Conservation (phyloP, 2,888 invertebrate genomes). For the Phalera bucephala region DNA sequence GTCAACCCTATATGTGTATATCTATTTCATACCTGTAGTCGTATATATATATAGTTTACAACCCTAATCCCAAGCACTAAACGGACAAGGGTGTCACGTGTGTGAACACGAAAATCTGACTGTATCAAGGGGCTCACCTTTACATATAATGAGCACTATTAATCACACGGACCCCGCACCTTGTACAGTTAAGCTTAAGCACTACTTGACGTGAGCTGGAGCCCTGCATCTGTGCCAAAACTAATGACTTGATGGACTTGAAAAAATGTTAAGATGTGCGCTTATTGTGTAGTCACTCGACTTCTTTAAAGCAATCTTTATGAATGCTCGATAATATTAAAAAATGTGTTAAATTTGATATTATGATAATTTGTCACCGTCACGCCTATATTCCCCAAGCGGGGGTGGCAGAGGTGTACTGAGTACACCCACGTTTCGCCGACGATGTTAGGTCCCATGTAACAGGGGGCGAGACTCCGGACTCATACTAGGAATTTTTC, state of each 20-base stretch:
- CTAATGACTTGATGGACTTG: slow-evolving; percentile 54
- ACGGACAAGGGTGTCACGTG: slow-evolving; percentile 35
- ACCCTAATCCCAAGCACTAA: slow-evolving; percentile 21
- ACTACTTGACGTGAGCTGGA: slow-evolving; percentile 53
- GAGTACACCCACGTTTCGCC: too few relatives aligned
- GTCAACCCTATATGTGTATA: too few relatives aligned
- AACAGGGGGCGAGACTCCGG: too few relatives aligned
- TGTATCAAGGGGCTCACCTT: slow-evolving; percentile 52
- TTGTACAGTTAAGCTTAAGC: slow-evolving; percentile 38
- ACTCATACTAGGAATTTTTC: too few relatives aligned
- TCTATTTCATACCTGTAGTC: too few relatives aligned
- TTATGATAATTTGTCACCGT: too few relatives aligned
- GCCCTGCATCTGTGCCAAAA: slow-evolving; percentile 68
- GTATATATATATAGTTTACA: too few relatives aligned
- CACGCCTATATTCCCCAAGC: too few relatives aligned
- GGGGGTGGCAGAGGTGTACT: too few relatives aligned
- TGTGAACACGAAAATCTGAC: slow-evolving; percentile 62
- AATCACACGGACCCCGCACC: slow-evolving; percentile 52
- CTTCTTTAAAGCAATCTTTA: neutral
- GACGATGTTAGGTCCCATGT: too few relatives aligned
- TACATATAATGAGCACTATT: slow-evolving; percentile 64
- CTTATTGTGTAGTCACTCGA: slow-evolving; percentile 6
- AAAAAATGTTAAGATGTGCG: slow-evolving; percentile 19
- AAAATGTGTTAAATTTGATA: too few relatives aligned
- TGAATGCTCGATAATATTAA: too few relatives aligned